A percentile compares a stretch with the other conserved stretches of the same genome.
Conservation (phyloP, 2,113 vertebrate species). For the Zapus hudsonius region DNA sequence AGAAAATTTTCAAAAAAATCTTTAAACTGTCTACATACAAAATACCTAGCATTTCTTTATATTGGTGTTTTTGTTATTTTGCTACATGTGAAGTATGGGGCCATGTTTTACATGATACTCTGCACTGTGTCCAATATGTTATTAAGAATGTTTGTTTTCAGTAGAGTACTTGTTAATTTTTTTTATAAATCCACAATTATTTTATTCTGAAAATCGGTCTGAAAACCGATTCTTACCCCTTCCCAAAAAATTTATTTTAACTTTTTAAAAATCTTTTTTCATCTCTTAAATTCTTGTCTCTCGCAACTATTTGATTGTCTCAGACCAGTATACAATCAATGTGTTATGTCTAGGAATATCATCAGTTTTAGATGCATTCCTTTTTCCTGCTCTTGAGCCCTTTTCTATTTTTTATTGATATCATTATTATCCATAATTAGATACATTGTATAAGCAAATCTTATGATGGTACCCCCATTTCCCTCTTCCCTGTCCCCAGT, state of each 20-base stretch:
- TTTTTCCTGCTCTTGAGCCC: background rate
- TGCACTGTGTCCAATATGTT: background rate
- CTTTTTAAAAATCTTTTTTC: background rate
- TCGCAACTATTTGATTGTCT: constrained; percentile 38
- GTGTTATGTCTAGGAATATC: background rate
- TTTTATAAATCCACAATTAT: constrained; percentile 40
- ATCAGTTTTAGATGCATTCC: background rate
- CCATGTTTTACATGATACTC: background rate
- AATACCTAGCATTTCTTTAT: constrained; percentile 30
- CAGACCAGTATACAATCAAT: background rate
- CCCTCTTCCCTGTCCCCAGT: too few species aligned
- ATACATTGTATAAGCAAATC: too few species aligned
- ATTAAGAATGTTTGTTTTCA: background rate
- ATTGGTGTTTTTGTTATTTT: constrained; percentile 43
- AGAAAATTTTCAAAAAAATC: background rate
- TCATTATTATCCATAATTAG: too few species aligned
- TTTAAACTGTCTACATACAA: background rate
- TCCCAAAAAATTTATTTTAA: constrained; percentile 23
- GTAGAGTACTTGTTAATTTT: constrained; percentile 25
- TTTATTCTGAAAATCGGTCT: background rate
- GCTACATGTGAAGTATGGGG: background rate
- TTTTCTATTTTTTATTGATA: too few species aligned
- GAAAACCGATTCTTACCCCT: background rate
- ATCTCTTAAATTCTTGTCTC: background rate
- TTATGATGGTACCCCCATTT: too few species aligned